These are phyloP conservation scores for Sialis fuliginosa DNA, from an alignment of 2,888 invertebrate species.

Conservation along the genomic window DNA sequence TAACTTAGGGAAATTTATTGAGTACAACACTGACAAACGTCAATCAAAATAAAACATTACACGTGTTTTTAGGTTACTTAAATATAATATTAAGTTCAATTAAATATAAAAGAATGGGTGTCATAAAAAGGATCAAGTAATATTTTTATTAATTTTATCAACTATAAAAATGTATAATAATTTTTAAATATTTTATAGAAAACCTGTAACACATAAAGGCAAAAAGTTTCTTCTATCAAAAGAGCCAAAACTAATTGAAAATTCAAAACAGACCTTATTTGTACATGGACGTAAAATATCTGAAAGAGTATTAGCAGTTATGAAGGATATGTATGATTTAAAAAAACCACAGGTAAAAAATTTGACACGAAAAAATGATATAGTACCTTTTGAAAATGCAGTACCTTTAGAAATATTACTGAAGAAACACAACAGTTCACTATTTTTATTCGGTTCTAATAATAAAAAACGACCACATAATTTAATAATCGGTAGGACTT, in stretches of 20 bases:
- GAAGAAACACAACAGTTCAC: slow-evolving; percentile 68
- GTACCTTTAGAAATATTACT: slow-evolving; percentile 60
- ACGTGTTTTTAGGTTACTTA: no score
- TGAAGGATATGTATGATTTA: slow-evolving; percentile 74
- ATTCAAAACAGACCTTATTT: slow-evolving; percentile 67
- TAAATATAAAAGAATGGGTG: background rate
- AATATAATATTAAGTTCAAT: no score
- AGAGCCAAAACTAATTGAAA: slow-evolving; percentile 80
- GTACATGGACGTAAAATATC: slow-evolving; percentile 71
- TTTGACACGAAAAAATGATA: slow-evolving; percentile 65
- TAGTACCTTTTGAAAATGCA: slow-evolving; percentile 84
- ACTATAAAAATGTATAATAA: slow-evolving; percentile 12
- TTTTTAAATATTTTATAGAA: slow-evolving; percentile 34
- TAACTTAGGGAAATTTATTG: no score
- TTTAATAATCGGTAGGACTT: slow-evolving; percentile 74
- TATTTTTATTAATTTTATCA: slow-evolving; percentile 15
- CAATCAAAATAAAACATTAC: no score
- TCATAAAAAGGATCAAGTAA: slow-evolving; percentile 1
- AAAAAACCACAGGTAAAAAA: slow-evolving; percentile 74
- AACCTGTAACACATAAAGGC: slow-evolving; percentile 76
- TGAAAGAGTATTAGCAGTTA: slow-evolving; percentile 44
- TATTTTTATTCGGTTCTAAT: slow-evolving; percentile 83
- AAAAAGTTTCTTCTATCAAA: slow-evolving; percentile 65
- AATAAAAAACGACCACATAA: slow-evolving; percentile 93
- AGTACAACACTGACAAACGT: no score